Evolutionary conservation across 2,797 vertebrate species (phyloP).

Genomic region (Danio albolineatus): DNA sequence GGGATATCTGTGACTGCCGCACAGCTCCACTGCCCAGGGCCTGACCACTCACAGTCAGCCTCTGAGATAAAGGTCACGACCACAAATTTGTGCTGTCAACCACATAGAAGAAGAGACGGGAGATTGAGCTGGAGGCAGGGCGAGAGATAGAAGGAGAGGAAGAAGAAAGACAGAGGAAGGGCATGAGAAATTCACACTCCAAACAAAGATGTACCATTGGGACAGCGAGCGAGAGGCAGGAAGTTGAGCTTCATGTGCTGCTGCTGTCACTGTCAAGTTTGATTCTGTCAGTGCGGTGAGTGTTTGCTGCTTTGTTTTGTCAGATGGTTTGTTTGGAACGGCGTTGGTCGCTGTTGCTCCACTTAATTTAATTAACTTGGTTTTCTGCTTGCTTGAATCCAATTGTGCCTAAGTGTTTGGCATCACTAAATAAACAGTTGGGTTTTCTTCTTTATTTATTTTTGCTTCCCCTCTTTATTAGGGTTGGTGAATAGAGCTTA

Average conservation of each 20-base stretch:
- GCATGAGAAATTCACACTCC: slow-evolving; percentile 8
- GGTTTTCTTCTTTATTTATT: background rate
- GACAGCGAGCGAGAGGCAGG: background rate
- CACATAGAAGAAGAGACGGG: slow-evolving; percentile 17
- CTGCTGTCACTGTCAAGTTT: slow-evolving; percentile 24
- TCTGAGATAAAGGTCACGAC: slow-evolving; percentile 37
- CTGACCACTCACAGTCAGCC: slow-evolving; percentile 11
- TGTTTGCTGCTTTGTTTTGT: slow-evolving; percentile 16
- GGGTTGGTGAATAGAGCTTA: background rate
- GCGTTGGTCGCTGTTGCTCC: slow-evolving; percentile 68
- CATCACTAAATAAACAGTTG: slow-evolving; percentile 3
- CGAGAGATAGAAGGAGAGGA: background rate
- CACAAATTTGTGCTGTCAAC: slow-evolving; percentile 40
- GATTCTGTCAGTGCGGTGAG: slow-evolving; percentile 2
- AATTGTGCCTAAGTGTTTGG: slow-evolving; percentile 17
- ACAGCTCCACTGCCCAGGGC: background rate
- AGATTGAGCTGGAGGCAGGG: slow-evolving; percentile 16
- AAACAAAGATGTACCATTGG: slow-evolving; percentile 14
- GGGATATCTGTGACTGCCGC: slow-evolving; percentile 18
- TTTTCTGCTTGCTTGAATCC: slow-evolving; percentile 52
- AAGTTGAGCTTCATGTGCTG: slow-evolving; percentile 7
- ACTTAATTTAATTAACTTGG: slow-evolving; percentile 74
- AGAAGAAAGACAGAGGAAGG: background rate
- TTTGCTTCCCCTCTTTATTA: background rate
- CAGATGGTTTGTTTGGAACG: slow-evolving; percentile 42